These are phyloP conservation scores for Cheilosia pagana DNA, from an alignment of 2,888 invertebrate species.

Conservation along the genomic window DNA sequence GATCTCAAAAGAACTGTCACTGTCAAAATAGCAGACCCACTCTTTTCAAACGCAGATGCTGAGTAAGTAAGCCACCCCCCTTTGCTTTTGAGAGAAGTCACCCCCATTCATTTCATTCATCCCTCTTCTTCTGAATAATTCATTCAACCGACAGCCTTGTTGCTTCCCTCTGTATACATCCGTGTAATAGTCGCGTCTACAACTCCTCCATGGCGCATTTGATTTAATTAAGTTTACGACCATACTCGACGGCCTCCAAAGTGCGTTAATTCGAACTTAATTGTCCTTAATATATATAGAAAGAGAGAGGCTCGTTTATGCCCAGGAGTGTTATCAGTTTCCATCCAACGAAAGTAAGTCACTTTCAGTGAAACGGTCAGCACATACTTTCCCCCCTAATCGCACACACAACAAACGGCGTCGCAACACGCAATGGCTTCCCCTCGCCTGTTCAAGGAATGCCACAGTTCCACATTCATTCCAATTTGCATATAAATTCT, in stretches of 20 bases:
- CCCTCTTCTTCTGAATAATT: background rate
- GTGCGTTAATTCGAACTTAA: slow-evolving; percentile 60
- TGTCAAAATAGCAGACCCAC: too few relatives aligned
- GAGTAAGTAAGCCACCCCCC: too few relatives aligned
- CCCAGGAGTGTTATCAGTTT: slow-evolving; percentile 8
- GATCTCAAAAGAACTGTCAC: too few relatives aligned
- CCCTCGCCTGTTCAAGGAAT: slow-evolving; percentile 45
- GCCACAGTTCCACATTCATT: slow-evolving; percentile 51
- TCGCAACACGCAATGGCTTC: slow-evolving; percentile 46
- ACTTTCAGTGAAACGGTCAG: slow-evolving; percentile 60
- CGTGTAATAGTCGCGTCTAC: background rate
- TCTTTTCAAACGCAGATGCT: too few relatives aligned
- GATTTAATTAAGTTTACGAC: slow-evolving; percentile 29
- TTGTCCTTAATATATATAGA: slow-evolving; percentile 27
- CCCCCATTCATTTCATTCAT: background rate
- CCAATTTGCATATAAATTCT: slow-evolving; percentile 68
- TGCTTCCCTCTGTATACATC: background rate
- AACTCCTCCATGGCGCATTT: slow-evolving; percentile 2
- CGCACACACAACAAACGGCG: slow-evolving; percentile 7
- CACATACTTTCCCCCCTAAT: slow-evolving; percentile 8
- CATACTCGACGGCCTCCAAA: slow-evolving; percentile 10
- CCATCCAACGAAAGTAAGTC: slow-evolving; percentile 30
- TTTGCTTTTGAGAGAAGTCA: too few relatives aligned
- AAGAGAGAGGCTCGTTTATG: background rate
- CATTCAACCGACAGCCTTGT: background rate